Conservation (phyloP, 2,113 vertebrate genomes). For the Sinocyclocheilus maitianheensis region DNA sequence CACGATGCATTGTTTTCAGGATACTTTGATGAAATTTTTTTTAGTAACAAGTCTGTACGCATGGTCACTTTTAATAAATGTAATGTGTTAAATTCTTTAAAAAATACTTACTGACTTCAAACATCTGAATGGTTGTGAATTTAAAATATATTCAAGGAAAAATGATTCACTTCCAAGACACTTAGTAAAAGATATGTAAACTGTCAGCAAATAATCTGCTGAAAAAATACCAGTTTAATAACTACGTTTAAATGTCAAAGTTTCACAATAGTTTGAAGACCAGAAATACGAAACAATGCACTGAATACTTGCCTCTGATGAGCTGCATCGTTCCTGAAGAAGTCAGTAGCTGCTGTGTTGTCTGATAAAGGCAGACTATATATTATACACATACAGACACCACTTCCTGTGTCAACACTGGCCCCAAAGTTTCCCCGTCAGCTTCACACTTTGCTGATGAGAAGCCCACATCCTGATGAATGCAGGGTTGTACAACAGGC, state of each 20-base stretch:
- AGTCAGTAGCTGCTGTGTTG: not conserved
- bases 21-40: not conserved
- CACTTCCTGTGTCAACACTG: constrained; percentile 41
- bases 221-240: not conserved
- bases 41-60: not conserved
- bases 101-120: not conserved
- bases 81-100: not conserved
- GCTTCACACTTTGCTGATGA: constrained; percentile 15
- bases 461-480: constrained; percentile 17
- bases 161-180: not conserved
- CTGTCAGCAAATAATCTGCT: not conserved
- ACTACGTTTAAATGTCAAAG: not conserved
- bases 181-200: not conserved
- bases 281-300: not conserved
- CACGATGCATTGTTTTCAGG: not conserved
- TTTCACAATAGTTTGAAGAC: not conserved
- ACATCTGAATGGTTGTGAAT: not conserved
- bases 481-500: not conserved
- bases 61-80: not conserved
- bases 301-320: constrained; percentile 33
- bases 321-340: constrained; percentile 37
- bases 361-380: constrained; percentile 21
- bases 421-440: not conserved
- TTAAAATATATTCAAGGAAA: not conserved
- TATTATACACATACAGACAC: not conserved